A percentile compares a stretch with the other conserved stretches of the same genome.
Evolutionary conservation across 2,113 vertebrate species (phyloP).

Genomic region (Sylvilagus bachmani): DNA sequence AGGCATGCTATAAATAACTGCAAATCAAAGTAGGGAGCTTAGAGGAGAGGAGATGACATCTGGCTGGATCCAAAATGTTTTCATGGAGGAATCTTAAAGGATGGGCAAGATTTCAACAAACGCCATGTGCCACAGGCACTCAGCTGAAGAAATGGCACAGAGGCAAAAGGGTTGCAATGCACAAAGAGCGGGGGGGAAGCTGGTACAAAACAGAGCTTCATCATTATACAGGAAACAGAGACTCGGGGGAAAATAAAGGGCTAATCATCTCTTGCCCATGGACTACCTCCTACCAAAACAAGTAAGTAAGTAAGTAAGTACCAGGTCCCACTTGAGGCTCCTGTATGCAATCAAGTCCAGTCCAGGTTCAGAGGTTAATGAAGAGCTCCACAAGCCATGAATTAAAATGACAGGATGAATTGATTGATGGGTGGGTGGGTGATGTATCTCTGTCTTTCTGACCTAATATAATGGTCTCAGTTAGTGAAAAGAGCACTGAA

Average conservation of each 20-base stretch:
- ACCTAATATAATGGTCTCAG: neutral
- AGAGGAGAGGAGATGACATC: neutral
- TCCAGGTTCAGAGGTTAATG: neutral
- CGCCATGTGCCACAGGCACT: neutral
- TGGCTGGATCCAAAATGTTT: neutral
- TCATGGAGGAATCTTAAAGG: neutral
- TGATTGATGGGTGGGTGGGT: too few relatives aligned
- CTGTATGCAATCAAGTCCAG: neutral
- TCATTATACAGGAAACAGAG: neutral
- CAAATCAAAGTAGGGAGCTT: conserved; percentile 43
- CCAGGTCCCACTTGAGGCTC: neutral
- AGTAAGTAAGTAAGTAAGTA: neutral
- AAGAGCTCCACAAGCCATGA: neutral
- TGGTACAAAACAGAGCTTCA: rapidly evolving
- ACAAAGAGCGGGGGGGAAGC: neutral
- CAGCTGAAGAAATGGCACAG: neutral
- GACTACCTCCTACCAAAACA: neutral
- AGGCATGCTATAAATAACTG: conserved; percentile 34
- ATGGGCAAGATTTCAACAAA: neutral
- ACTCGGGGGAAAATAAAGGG: neutral
- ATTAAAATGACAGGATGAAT: neutral
- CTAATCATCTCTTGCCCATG: neutral
- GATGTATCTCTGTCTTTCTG: neutral
- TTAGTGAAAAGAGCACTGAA: neutral
- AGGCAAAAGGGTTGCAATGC: neutral